Conservation (phyloP, 2,797 vertebrate genomes). For the Pipistrellus nathusii region DNA sequence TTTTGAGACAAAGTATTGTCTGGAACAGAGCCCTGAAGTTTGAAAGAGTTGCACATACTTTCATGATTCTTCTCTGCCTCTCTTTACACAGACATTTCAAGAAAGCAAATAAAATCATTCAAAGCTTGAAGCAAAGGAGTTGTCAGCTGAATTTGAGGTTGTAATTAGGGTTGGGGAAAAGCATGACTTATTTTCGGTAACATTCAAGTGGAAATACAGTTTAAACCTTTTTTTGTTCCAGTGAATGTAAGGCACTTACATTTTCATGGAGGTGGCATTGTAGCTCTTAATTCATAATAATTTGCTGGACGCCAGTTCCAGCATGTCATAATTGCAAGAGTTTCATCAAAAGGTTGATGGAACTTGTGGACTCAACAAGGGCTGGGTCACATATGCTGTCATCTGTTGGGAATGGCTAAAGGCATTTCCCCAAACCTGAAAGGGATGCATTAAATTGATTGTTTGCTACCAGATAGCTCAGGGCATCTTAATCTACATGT, state of each 20-base stretch:
- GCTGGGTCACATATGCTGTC: too few relatives aligned
- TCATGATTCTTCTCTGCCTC: neutral
- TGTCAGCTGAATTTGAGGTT: constrained; percentile 16
- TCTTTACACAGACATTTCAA: constrained; percentile 1
- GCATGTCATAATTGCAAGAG: too few relatives aligned
- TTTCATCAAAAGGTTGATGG: too few relatives aligned
- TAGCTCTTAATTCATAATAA: constrained; percentile 7
- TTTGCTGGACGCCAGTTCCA: too few relatives aligned
- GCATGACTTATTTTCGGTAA: constrained; percentile 49
- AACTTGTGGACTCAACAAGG: too few relatives aligned
- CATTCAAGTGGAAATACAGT: neutral
- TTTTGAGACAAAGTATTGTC: constrained; percentile 44
- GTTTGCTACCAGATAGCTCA: too few relatives aligned
- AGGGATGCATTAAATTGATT: too few relatives aligned
- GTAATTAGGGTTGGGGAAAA: neutral
- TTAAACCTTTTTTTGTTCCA: neutral
- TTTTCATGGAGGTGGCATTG: neutral
- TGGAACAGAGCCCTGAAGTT: constrained; percentile 36
- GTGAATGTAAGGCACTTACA: neutral
- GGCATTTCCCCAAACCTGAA: too few relatives aligned
- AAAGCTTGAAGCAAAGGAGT: constrained; percentile 8
- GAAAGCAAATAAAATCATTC: constrained; percentile 59
- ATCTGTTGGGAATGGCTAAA: too few relatives aligned
- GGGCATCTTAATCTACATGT: too few relatives aligned
- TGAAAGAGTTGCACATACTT: constrained; percentile 16